Evolutionary conservation across 2,888 invertebrate genomes (phyloP).

Genomic region (Drosophila basisetae): DNA sequence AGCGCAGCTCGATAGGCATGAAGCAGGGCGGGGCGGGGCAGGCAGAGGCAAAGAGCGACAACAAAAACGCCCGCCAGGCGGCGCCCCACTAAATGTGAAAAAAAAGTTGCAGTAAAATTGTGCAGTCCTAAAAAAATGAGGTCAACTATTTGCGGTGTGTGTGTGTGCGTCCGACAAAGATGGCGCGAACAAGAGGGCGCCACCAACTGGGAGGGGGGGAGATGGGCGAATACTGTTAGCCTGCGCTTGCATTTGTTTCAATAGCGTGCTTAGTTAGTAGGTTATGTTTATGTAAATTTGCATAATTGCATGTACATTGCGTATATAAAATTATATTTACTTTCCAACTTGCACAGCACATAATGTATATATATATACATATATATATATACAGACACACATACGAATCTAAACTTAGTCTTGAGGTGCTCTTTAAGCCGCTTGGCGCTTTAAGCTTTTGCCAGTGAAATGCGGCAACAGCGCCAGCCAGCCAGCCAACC

Average conservation of each 20-base stretch:
- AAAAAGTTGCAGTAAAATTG: conserved; percentile 69
- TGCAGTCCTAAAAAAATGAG: conserved; percentile 78
- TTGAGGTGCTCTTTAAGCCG: conserved; percentile 34
- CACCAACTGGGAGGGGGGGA: not conserved
- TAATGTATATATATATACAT: not conserved
- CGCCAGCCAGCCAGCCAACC: conserved; percentile 24
- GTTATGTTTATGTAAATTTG: conserved; percentile 81
- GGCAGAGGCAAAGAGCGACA: conserved; percentile 18
- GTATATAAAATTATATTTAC: conserved; percentile 41
- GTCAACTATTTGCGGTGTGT: conserved; percentile 74
- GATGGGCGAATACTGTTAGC: conserved; percentile 17
- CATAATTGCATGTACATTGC: conserved; percentile 68
- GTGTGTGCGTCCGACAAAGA: conserved; percentile 11
- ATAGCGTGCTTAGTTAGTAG: conserved; percentile 81
- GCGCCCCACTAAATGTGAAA: conserved; percentile 61
- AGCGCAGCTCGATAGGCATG: conserved; percentile 55
- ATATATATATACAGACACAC: not conserved
- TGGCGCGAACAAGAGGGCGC: conserved; percentile 9
- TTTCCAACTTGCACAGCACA: conserved; percentile 14
- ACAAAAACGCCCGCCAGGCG: conserved; percentile 72
- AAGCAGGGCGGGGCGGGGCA: not conserved
- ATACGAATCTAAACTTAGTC: not conserved
- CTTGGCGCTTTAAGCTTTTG: conserved; percentile 38
- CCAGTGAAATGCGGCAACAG: conserved; percentile 62
- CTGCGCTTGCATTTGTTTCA: conserved; percentile 69